A percentile compares a stretch with the other conserved stretches of the same genome.
These are phyloP conservation scores for Tipula lateralis DNA, from an alignment of 2,888 invertebrate species.

Conservation along the genomic window DNA sequence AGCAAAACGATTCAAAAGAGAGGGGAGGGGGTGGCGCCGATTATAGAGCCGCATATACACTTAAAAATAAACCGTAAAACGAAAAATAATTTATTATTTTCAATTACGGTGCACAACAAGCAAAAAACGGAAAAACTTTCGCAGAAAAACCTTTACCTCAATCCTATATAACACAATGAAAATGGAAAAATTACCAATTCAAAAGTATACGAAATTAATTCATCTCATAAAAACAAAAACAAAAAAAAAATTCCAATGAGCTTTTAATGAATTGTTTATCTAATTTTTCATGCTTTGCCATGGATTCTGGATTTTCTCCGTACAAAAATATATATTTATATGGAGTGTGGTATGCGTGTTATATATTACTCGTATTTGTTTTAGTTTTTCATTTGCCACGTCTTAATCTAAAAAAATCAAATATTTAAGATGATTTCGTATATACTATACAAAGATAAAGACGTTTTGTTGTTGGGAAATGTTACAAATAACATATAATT, in stretches of 20 bases:
- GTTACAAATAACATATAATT: constrained; percentile 11
- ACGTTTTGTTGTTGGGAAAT: background rate
- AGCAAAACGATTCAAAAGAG: background rate
- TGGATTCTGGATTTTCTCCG: background rate
- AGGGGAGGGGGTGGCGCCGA: background rate
- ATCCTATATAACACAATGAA: background rate
- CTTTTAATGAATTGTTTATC: constrained; percentile 19
- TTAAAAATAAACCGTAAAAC: background rate
- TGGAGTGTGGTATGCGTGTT: background rate
- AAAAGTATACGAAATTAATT: constrained; percentile 5
- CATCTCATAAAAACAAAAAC: background rate
- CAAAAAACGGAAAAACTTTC: background rate
- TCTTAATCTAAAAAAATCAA: background rate
- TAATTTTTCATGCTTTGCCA: background rate
- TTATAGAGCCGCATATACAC: background rate
- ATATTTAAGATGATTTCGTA: background rate
- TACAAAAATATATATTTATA: background rate
- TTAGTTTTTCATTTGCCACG: background rate
- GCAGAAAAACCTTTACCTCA: background rate
- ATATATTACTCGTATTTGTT: background rate
- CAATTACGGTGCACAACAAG: background rate
- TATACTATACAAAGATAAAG: background rate
- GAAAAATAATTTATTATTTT: background rate
- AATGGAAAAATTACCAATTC: constrained; percentile 7
- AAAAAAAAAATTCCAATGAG: background rate